phyloP scores from a whole-genome alignment of 2,113 vertebrate genomes.

The Corapipo altera region DNA sequence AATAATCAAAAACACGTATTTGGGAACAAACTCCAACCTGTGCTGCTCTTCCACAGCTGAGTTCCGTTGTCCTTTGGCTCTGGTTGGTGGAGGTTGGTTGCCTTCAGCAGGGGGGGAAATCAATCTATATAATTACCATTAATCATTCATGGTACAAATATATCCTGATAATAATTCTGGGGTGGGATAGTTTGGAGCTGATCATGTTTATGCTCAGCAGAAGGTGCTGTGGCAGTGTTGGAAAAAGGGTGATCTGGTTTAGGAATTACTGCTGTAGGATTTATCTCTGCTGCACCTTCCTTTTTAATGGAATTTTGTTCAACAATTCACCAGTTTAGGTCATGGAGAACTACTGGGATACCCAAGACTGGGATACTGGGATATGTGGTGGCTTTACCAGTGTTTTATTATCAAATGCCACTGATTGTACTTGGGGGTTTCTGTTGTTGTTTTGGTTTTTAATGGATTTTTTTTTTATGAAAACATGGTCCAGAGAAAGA shows the following conservation, averaged over 20 bases:
- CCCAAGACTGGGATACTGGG: not conserved
- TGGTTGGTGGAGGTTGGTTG: conserved; percentile 63
- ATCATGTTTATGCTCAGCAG: conserved; percentile 67
- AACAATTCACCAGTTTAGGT: conserved; percentile 42
- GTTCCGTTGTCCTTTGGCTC: conserved; percentile 58
- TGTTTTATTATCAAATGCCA: not conserved
- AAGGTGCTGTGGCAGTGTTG: conserved; percentile 49
- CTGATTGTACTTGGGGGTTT: not conserved
- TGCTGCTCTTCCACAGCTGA: conserved; percentile 51
- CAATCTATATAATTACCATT: conserved; percentile 72
- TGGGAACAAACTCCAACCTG: conserved; percentile 9
- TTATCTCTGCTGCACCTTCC: conserved; percentile 18
- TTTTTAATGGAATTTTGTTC: conserved; percentile 19
- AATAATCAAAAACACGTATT: conserved; percentile 57
- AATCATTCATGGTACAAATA: conserved; percentile 62
- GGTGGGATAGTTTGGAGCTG: conserved; percentile 66
- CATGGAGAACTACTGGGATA: not conserved
- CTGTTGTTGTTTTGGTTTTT: not conserved
- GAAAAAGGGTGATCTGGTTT: conserved; percentile 38
- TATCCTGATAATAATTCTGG: conserved; percentile 60
- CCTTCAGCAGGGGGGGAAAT: conserved; percentile 69
- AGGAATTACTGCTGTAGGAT: conserved; percentile 48
- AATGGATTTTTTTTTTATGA: not conserved
- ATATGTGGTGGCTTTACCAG: not conserved
- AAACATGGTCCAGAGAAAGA: not conserved